Evolutionary conservation across 1,140 invertebrate genomes (phyloP), one percentile per base, ranked within the genome.

Genomic region (Antheraea mylitta): DNA sequence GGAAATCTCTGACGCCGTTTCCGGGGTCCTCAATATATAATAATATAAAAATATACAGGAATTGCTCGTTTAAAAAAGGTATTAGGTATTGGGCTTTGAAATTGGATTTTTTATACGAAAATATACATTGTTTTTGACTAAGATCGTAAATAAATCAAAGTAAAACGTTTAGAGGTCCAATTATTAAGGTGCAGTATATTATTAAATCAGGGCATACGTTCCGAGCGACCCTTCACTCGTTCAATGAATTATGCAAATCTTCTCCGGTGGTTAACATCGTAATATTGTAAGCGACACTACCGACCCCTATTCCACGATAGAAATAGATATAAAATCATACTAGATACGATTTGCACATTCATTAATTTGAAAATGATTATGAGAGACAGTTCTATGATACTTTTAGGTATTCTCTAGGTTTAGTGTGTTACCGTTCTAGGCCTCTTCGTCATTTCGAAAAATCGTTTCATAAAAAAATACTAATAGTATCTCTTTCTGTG

Each of bases 161-260:
- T 37, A 69, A 69, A 72, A 72, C 67, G 37, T 73, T 74, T 71
- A 78, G 71, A 75, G 71, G 75, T 64, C 76, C 78, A 83, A 87
- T 86, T 53, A 53, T 53, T 82, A 87, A 78, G 70, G 74, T 81
- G 72, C 70, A 72, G 73, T 72, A 70, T 69, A 30, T 78, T 78
- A 80, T 87, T 83, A 89, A 85, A 85, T 85, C 81, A 81, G 72
- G 76, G 80, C 86, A 84, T 82, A 89, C 80, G 81, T 70, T 80
- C 69, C 69, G 11, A 53, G 30, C 62, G 64, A 53, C 64, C 38
- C 76, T 68, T 65, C 58, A 69, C 59, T 60, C 68, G 72, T 69
- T 59, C 69, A 85, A 90, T 90, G 86, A 91, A 88, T 90, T 90
- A 91, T 91, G 89, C 79, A 90, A 91, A 91, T 90, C 83, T 77